Conservation (phyloP, 53 echinoderm and acorn worm species). For the Hippasteria phrygiana region DNA sequence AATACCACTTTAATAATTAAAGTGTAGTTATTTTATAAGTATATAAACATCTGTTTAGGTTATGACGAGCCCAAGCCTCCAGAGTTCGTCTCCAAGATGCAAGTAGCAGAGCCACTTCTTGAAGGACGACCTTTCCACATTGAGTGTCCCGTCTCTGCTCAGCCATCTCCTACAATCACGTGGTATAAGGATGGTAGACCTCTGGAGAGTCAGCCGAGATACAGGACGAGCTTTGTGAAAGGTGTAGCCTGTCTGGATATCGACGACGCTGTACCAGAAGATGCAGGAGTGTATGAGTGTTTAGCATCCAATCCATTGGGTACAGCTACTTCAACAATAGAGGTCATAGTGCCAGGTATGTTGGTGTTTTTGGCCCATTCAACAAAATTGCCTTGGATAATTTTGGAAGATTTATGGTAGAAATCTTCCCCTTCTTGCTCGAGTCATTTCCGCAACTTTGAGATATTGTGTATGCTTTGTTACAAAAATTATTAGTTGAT, state of each 20-base stretch:
- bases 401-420: too few relatives aligned
- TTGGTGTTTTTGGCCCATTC: too few relatives aligned
- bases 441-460: too few relatives aligned
- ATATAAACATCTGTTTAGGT: not conserved
- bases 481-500: too few relatives aligned
- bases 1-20: too few relatives aligned
- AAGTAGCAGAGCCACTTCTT: constrained; percentile 46
- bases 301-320: constrained; percentile 87
- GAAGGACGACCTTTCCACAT: constrained; percentile 69
- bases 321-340: constrained; percentile 75
- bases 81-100: constrained; percentile 58
- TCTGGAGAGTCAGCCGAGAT: constrained; percentile 67
- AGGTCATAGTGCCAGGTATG: constrained; percentile 90
- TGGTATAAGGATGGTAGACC: constrained; percentile 82
- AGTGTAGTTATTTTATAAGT: too few relatives aligned
- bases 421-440: too few relatives aligned
- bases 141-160: constrained; percentile 64
- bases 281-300: constrained; percentile 88
- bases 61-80: constrained; percentile 25
- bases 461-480: too few relatives aligned
- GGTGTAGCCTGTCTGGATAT: constrained; percentile 73
- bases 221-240: constrained; percentile 38
- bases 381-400: too few relatives aligned
- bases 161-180: constrained; percentile 71
- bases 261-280: constrained; percentile 79